Percentiles rank a stretch among this genome's conserved stretches.
Evolutionary conservation across 1,140 invertebrate species (phyloP).

Genomic region (Eurosta solidaginis): DNA sequence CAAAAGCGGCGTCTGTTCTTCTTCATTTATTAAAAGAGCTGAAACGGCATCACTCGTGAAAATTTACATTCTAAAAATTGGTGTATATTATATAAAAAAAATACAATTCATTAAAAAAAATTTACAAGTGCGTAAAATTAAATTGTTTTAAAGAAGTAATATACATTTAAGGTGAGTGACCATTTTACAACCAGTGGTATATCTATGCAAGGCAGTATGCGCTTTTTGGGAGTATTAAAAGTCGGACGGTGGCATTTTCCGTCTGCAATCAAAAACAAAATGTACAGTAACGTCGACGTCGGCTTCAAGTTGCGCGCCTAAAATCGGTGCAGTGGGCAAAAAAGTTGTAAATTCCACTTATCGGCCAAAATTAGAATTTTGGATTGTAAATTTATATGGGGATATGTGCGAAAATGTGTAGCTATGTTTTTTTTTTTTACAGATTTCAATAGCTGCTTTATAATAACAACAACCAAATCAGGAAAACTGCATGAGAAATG

Average conservation of each 20-base stretch:
- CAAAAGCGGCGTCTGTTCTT: background rate
- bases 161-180: background rate
- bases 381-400: background rate
- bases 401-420: too few relatives aligned
- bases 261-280: background rate
- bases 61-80: background rate
- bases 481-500: slow-evolving; percentile 36
- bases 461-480: background rate
- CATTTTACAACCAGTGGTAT: too few relatives aligned
- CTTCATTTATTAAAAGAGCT: background rate
- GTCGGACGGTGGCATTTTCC: background rate
- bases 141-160: background rate
- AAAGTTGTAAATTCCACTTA: background rate
- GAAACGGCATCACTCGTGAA: background rate
- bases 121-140: background rate
- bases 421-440: background rate
- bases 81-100: background rate
- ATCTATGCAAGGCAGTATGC: too few relatives aligned
- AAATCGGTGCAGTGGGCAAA: background rate
- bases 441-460: background rate
- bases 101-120: background rate
- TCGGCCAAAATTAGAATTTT: background rate
- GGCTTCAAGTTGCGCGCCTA: background rate
- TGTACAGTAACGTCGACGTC: slow-evolving; percentile 26
- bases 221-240: background rate